Base-by-base conservation (phyloP, 2,888 invertebrate genomes). In the Cataglyphis livida region DNA sequence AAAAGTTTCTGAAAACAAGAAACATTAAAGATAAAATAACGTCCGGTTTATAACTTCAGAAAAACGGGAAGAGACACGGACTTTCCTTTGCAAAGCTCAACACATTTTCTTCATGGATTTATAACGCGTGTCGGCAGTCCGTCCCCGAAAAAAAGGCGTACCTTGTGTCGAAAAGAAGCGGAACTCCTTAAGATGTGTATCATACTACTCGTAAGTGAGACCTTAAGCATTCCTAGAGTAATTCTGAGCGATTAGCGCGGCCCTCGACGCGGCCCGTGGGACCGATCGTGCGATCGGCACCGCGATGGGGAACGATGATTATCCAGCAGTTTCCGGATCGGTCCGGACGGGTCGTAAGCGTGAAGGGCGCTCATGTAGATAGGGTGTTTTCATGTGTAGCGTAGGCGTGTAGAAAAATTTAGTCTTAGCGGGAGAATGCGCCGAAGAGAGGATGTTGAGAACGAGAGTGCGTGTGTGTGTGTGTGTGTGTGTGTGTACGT, bases 331-430 rank as follows among this genome's bases (percentile, higher is more conserved):
- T 81, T 81, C 76, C 83, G 68, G 75, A 75, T 48, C 85, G 88
- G 76, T 85, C 81, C 83, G 64, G n/a, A 81, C 81, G 90, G 85
- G 81, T 81, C 84, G 85, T 84, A 70, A 79, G 70, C 44, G 78
- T 81, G 81, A 83, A 73, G 81, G 84, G 85, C 84, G 74, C 89
- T 88, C 87, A 85, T 94, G 94, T 94, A 94, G 94, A 94, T 94
- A 94, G 93, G 92, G 92, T 94, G 94, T 94, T 94, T 94, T 94
- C 93, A 93, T 94, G 94, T 94, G 92, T 94, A 94, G 94, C 90
- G 91, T 94, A 93, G 92, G 92, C 92, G 90, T 91, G 91, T 94
- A 94, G 93, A 93, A 85, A 85, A 90, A 92, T 86, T 93, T 94
- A 94, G 93, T 94, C 92, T 92, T 92, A 93, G 90, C 88, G 89